Conservation (phyloP, 2,888 invertebrate species). For the Opisthograptis luteolata region DNA sequence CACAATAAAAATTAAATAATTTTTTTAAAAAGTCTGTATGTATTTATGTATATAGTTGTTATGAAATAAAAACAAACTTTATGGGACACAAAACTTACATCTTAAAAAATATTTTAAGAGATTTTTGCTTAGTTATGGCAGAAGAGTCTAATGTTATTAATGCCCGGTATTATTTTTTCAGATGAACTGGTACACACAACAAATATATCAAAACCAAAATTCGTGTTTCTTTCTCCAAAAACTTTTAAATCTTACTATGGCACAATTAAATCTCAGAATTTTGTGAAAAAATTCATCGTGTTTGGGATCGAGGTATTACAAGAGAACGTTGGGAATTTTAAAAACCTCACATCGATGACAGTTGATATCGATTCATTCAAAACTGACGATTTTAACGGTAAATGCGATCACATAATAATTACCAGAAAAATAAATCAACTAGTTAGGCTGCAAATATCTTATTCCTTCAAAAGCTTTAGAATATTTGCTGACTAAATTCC, state of each 20-base stretch:
- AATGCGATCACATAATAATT: slow-evolving; percentile 17
- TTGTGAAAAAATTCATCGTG: slow-evolving; percentile 48
- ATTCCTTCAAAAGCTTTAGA: background rate
- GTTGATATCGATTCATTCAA: slow-evolving; percentile 45
- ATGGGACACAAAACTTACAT: too few species aligned
- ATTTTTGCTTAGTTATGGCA: too few species aligned
- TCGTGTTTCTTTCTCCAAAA: slow-evolving; percentile 57
- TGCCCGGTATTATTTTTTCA: slow-evolving; percentile 39
- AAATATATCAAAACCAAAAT: slow-evolving; percentile 62
- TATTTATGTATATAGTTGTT: too few species aligned
- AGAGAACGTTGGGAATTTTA: slow-evolving; percentile 42
- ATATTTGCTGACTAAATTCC: slow-evolving; percentile 11
- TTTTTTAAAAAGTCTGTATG: too few species aligned
- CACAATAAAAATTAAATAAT: too few species aligned
- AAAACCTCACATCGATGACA: slow-evolving; percentile 37
- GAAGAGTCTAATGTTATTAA: too few species aligned
- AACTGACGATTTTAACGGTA: slow-evolving; percentile 52
- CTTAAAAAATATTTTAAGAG: too few species aligned
- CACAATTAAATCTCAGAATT: slow-evolving; percentile 40
- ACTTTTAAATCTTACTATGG: slow-evolving; percentile 49
- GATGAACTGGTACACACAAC: slow-evolving; percentile 62
- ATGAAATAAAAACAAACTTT: too few species aligned
- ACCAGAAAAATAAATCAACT: too few species aligned
- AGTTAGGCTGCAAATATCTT: background rate
- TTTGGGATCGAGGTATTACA: slow-evolving; percentile 43